Percentiles rank a stretch among this genome's conserved stretches.
These are phyloP conservation scores for Sarcophaga peregrina DNA, from an alignment of 1,140 invertebrate genomes.

Conservation along the genomic window DNA sequence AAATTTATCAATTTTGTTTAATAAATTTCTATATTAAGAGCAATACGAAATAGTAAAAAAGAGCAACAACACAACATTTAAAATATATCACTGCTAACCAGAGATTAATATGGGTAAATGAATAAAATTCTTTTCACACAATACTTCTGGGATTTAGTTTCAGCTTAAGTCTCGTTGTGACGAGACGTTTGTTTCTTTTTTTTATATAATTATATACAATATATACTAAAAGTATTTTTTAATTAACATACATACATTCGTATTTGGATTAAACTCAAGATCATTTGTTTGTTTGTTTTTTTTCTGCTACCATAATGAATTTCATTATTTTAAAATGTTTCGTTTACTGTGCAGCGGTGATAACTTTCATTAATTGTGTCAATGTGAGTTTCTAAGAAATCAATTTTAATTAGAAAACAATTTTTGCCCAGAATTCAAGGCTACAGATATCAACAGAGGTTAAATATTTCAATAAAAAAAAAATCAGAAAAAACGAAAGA, in stretches of 20 bases:
- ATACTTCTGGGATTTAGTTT: slow-evolving; percentile 32
- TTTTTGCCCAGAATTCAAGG: not conserved
- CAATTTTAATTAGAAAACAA: not conserved
- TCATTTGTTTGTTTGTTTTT: not conserved
- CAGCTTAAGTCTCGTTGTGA: slow-evolving; percentile 26
- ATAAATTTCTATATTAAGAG: slow-evolving; percentile 18
- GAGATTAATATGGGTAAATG: slow-evolving; percentile 22
- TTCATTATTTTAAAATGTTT: slow-evolving; percentile 24
- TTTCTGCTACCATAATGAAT: slow-evolving; percentile 26
- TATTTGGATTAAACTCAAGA: not conserved
- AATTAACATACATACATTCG: not conserved
- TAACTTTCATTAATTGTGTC: slow-evolving; percentile 6
- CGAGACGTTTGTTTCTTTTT: slow-evolving; percentile 17
- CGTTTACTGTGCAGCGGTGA: not conserved
- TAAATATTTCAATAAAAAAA: no score
- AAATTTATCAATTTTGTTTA: not conserved
- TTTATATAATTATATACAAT: not conserved
- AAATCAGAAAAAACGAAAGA: no score
- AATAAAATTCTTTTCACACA: not conserved
- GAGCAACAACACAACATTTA: not conserved
- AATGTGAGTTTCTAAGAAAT: not conserved
- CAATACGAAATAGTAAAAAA: not conserved
- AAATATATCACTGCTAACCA: slow-evolving; percentile 3
- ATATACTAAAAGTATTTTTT: not conserved
- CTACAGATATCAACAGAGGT: no score